Evolutionary conservation across 2,797 vertebrate species (phyloP).

Genomic region (Miichthys miiuy): DNA sequence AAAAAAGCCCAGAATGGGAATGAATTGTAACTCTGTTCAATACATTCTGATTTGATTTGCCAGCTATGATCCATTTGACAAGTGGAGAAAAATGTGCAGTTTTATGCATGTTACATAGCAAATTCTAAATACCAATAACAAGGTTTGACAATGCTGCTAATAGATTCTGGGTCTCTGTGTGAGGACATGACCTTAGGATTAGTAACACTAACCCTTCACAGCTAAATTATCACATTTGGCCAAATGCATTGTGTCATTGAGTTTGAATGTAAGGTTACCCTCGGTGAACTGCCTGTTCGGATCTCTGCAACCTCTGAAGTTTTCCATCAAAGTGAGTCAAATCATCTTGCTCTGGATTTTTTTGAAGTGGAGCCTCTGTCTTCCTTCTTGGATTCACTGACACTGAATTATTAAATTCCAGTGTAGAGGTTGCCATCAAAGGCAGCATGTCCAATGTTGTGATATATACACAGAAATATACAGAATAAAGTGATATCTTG

Average conservation of each 20-base stretch:
- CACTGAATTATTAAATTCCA: conserved; percentile 52
- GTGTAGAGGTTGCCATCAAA: conserved; percentile 56
- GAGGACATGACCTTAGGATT: conserved; percentile 31
- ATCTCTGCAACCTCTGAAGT: conserved; percentile 54
- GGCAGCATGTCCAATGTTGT: conserved; percentile 18
- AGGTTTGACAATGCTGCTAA: conserved; percentile 1
- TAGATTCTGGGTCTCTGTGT: conserved; percentile 23
- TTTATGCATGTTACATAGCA: conserved; percentile 8
- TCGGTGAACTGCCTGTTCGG: conserved; percentile 38
- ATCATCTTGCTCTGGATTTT: conserved; percentile 30
- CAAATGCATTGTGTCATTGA: conserved; percentile 6
- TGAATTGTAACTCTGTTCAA: conserved; percentile 15
- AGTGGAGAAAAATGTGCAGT: conserved; percentile 15
- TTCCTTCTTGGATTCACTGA: conserved; percentile 48
- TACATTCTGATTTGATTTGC: conserved; percentile 34
- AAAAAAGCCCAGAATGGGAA: conserved; percentile 35
- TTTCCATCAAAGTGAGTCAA: conserved; percentile 47
- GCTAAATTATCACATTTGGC: conserved; percentile 27
- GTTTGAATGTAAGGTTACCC: conserved; percentile 14
- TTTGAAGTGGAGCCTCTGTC: conserved; percentile 22
- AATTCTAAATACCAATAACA: conserved; percentile 17
- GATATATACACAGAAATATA: conserved; percentile 12
- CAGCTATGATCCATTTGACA: conserved; percentile 42
- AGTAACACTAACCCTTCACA: conserved; percentile 21
- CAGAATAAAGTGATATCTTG: conserved; percentile 17